phyloP scores from a whole-genome alignment of 1,140 invertebrate species.

The Drosophila fuyamai region DNA sequence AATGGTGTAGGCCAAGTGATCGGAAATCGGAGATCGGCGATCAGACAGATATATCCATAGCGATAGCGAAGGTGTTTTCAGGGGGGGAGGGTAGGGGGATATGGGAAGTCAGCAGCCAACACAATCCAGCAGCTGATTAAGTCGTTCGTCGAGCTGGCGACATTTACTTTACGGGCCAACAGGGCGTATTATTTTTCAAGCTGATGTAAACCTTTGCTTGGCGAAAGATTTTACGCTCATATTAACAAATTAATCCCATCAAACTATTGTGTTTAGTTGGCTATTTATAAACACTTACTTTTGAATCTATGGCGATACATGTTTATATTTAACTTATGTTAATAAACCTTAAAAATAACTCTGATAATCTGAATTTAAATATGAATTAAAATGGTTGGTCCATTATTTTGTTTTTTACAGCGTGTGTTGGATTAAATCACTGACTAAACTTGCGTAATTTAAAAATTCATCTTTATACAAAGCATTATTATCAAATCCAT shows the following conservation, averaged over 20 bases:
- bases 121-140: conserved; percentile 66
- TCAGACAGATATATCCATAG: conserved; percentile 5
- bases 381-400: too few species aligned
- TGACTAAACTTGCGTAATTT: too few species aligned
- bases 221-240: background rate
- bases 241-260: background rate
- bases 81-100: conserved; percentile 4
- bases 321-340: too few species aligned
- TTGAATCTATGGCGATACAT: too few species aligned
- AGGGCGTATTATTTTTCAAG: conserved; percentile 31
- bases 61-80: background rate
- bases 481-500: too few species aligned
- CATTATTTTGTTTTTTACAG: too few species aligned
- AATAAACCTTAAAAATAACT: too few species aligned
- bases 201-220: background rate
- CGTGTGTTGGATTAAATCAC: too few species aligned
- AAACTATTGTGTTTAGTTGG: background rate
- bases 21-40: conserved; percentile 27
- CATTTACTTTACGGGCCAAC: conserved; percentile 18
- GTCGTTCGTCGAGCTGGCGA: conserved; percentile 50
- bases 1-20: conserved; percentile 75
- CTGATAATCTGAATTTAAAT: too few species aligned
- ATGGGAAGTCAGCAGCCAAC: conserved; percentile 37
- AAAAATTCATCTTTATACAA: too few species aligned
- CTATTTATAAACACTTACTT: background rate